A percentile compares a stretch with the other conserved stretches of the same genome.
phyloP scores from a whole-genome alignment of 2,888 invertebrate species.

The Xanthostigma xanthostigma region DNA sequence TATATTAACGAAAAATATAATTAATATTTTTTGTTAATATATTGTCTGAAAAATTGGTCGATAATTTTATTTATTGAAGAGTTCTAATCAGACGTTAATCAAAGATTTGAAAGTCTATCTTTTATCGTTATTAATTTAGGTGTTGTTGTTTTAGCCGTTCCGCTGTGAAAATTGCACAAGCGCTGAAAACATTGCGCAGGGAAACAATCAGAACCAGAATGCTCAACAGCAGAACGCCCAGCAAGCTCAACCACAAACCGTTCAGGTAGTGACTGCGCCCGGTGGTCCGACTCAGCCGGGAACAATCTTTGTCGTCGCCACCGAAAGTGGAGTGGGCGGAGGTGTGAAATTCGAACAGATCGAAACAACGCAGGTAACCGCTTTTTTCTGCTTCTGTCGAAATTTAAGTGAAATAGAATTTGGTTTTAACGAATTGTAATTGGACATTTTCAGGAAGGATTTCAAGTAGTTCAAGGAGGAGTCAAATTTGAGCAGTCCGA shows the following conservation, averaged over 20 bases:
- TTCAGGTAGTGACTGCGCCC: conserved; percentile 4
- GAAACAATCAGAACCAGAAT: too few relatives aligned
- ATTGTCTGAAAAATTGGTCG: too few relatives aligned
- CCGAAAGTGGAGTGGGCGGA: conserved; percentile 1
- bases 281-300: conserved; percentile 1
- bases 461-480: conserved; percentile 7
- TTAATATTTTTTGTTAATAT: too few relatives aligned
- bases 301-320: conserved; percentile 5
- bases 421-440: too few relatives aligned
- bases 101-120: too few relatives aligned
- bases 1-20: too few relatives aligned
- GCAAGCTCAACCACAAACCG: background rate
- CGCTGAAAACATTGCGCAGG: conserved; percentile 31
- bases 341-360: conserved; percentile 5
- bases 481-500: conserved; percentile 5
- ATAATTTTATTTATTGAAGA: too few relatives aligned
- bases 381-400: too few relatives aligned
- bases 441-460: too few relatives aligned
- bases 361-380: background rate
- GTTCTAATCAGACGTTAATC: too few relatives aligned
- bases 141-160: conserved; percentile 26
- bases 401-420: too few relatives aligned
- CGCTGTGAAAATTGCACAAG: conserved; percentile 46
- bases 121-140: too few relatives aligned
- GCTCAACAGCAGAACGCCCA: conserved; percentile 10